A percentile compares a stretch with the other conserved stretches of the same genome.
These are phyloP conservation scores for Thalassoma bifasciatum DNA, from an alignment of 2,113 vertebrate species.

Conservation along the genomic window DNA sequence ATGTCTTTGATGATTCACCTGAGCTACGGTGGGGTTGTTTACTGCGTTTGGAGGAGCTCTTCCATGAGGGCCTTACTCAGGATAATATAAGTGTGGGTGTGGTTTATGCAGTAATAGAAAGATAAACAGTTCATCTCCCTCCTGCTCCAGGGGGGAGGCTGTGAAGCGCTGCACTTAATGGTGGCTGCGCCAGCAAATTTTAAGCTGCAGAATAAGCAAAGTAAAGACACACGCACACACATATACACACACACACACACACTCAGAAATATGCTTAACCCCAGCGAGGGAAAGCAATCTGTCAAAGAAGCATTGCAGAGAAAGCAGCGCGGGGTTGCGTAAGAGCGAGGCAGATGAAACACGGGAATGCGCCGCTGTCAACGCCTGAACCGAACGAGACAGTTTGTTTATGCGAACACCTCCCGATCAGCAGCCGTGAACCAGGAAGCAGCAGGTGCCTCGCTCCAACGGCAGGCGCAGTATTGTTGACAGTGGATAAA, in stretches of 20 bases:
- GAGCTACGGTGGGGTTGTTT: conserved; percentile 29
- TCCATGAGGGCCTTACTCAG: conserved; percentile 37
- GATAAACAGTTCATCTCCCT: conserved; percentile 48
- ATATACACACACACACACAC: conserved; percentile 15
- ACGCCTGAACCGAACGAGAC: conserved; percentile 70
- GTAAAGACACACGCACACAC: conserved; percentile 27
- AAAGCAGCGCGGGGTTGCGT: conserved; percentile 57
- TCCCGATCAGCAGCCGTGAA: conserved; percentile 68
- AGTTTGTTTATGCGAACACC: conserved; percentile 75
- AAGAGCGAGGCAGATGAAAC: conserved; percentile 72
- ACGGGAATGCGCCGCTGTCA: conserved; percentile 75
- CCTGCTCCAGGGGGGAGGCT: conserved; percentile 34
- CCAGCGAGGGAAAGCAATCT: conserved; percentile 21
- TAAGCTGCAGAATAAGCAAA: conserved; percentile 64
- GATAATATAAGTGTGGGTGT: conserved; percentile 27
- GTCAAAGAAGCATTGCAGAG: conserved; percentile 24
- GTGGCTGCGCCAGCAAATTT: conserved; percentile 47
- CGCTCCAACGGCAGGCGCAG: conserved; percentile 75
- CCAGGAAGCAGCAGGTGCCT: conserved; percentile 84
- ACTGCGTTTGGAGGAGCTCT: conserved; percentile 20
- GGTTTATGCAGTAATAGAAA: conserved; percentile 44
- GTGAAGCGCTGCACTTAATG: conserved; percentile 35
- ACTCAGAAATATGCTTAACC: conserved; percentile 42
- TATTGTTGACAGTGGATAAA: conserved; percentile 81
- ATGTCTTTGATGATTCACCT: conserved; percentile 41